Evolutionary conservation across 2,888 invertebrate genomes (phyloP).

Genomic region (Drosophila mercatorum): DNA sequence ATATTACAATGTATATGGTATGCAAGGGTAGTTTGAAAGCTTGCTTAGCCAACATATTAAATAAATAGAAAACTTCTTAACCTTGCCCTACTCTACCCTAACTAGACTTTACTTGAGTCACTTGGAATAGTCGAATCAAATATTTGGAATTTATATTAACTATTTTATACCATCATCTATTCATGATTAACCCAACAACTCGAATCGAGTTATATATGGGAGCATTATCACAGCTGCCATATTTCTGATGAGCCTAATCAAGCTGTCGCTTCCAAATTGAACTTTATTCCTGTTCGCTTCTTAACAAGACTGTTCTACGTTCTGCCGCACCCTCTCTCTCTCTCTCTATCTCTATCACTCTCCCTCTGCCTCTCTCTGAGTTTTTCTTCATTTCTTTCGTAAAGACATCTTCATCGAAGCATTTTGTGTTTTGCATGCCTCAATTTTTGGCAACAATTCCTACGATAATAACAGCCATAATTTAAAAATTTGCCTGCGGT

Average conservation of each 20-base stretch:
- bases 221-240: neutral
- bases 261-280: neutral
- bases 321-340: neutral
- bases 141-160: no score
- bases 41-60: neutral
- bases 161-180: no score
- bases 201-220: neutral
- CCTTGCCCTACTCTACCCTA: no score
- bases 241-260: conserved; percentile 8
- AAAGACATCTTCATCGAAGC: conserved; percentile 6
- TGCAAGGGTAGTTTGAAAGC: neutral
- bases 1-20: neutral
- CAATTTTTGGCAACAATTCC: conserved; percentile 52
- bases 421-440: conserved; percentile 42
- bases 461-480: conserved; percentile 58
- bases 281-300: neutral
- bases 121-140: no score
- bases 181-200: neutral
- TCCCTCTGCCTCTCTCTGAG: neutral
- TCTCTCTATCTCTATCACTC: neutral
- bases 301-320: neutral
- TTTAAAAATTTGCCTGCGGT: conserved; percentile 44
- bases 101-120: no score
- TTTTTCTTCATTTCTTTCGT: neutral
- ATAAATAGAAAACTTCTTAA: neutral